Base-by-base conservation (phyloP, 2,888 invertebrate species). In the Chrysolina americana region DNA sequence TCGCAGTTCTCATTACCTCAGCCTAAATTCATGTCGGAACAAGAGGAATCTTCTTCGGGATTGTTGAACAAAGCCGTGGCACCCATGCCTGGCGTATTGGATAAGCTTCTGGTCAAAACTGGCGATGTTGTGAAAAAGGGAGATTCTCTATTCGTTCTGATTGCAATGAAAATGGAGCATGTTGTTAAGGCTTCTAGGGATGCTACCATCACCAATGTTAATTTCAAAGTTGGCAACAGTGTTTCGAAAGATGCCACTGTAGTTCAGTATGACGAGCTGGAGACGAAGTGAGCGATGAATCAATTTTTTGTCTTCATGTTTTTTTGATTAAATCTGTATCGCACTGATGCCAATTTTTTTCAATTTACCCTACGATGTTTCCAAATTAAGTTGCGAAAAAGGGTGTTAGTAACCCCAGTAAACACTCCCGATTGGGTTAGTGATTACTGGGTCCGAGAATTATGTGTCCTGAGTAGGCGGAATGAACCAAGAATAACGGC, bases 161-260 rank as follows among this genome's bases (percentile, higher is more conserved):
- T 98, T 79, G 99, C 99, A 0, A 99, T 99, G 99, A 99, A 99
- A 90, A 99, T 99, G 99, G 99, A 99, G 91, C 95, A 98, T 87
- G 93, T 98, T 15, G 94, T 99, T 15, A 94, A 94, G 81, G 95
- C 98, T 2, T 93, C 94, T 0, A 90, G 92, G 62, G 92, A 94
- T 85, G 98, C 96, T 64, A 91, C 89, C 8, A 92, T 99, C 3
- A 92, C 94, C 64, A 91, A 92, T 4, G 89, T 98, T 41, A 86
- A 91, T 2, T 94, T 92, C 83, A 92, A 92, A 73, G 89, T 91
- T 75, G 98, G 98, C 0, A 95, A 96, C 81, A 95, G 93, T 76
- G 94, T 98, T 4, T 90, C 93, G 13, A 98, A 97, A 85, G 93
- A 94, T 62, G 89, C 91, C 1, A 89, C 90, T 53, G 89, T 94